These are phyloP conservation scores for Atlantisia rogersi DNA, from an alignment of 2,113 vertebrate genomes.

Conservation along the genomic window DNA sequence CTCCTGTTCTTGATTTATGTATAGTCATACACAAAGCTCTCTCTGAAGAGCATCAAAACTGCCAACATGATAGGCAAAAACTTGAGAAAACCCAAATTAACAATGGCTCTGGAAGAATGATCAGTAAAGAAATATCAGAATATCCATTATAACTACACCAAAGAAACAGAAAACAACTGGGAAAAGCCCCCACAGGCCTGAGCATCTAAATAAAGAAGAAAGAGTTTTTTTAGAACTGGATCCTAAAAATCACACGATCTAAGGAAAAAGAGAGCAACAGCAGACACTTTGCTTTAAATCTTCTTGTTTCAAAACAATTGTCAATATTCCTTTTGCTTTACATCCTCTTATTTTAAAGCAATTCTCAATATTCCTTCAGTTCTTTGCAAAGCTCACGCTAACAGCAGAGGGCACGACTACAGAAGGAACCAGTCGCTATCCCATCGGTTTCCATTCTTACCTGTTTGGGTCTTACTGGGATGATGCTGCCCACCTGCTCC, in stretches of 20 bases:
- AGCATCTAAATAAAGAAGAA: background rate
- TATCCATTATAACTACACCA: background rate
- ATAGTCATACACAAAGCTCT: background rate
- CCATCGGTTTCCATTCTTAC: constrained; percentile 64
- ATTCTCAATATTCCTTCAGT: fast-evolving
- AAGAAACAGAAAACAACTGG: fast-evolving
- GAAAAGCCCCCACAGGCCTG: background rate
- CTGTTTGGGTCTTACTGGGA: constrained; percentile 82
- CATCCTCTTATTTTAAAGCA: background rate
- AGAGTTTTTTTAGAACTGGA: background rate
- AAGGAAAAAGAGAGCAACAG: background rate
- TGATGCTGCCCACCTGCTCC: constrained; percentile 76
- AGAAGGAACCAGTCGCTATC: fast-evolving
- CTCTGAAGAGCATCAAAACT: background rate
- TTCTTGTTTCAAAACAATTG: background rate
- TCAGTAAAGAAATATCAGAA: background rate
- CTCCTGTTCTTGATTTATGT: background rate
- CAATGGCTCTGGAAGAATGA: background rate
- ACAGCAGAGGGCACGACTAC: background rate
- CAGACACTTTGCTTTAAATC: background rate
- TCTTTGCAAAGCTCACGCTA: fast-evolving
- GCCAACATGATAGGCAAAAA: background rate
- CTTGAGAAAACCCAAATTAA: background rate
- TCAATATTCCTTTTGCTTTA: background rate
- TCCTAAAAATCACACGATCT: fast-evolving